phyloP scores from a whole-genome alignment of 2,797 vertebrate species.

The Coccyzus lansbergi region DNA sequence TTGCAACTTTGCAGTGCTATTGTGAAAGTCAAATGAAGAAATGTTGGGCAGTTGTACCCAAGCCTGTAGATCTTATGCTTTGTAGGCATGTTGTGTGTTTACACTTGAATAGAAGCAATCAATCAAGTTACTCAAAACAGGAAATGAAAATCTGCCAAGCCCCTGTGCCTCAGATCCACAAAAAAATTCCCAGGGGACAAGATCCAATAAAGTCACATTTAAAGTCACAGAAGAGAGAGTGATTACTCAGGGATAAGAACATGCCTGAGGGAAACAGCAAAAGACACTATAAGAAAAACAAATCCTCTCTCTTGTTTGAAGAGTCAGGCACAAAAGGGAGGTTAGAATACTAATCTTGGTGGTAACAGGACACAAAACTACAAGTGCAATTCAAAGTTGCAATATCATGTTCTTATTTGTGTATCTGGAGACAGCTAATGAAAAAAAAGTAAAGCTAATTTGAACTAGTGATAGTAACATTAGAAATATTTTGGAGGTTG shows the following conservation, averaged over 20 bases:
- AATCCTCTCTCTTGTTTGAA: not conserved
- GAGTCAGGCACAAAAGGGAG: not conserved
- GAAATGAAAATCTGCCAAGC: not conserved
- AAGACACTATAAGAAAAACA: not conserved
- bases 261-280: not conserved
- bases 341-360: not conserved
- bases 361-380: not conserved
- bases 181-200: not conserved
- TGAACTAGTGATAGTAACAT: not conserved
- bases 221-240: not conserved
- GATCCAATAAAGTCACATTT: not conserved
- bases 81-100: not conserved
- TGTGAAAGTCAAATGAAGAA: not conserved
- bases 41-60: not conserved
- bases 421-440: not conserved
- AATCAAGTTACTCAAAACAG: not conserved
- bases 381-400: not conserved
- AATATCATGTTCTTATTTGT: not conserved
- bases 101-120: not conserved
- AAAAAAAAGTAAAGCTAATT: not conserved
- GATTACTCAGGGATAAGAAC: not conserved
- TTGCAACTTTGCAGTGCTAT: not conserved
- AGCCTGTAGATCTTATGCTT: not conserved
- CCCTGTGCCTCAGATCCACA: rapidly evolving
- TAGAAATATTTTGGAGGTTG: not conserved